A percentile compares a stretch with the other conserved stretches of the same genome.
These are phyloP conservation scores for Goniozus legneri DNA, from an alignment of 1,140 invertebrate genomes.

Conservation along the genomic window DNA sequence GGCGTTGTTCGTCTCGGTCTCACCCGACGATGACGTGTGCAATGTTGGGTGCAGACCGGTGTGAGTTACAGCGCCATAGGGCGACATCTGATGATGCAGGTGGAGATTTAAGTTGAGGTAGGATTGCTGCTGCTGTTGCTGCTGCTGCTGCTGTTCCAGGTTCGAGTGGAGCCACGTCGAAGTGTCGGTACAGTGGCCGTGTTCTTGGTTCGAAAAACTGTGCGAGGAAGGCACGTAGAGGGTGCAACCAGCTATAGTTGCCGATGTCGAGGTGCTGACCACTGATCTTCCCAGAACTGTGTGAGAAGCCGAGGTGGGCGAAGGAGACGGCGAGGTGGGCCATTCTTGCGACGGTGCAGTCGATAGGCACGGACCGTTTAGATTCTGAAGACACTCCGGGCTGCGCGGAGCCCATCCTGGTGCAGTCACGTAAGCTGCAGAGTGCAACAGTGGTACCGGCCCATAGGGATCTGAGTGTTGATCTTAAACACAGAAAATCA, in stretches of 20 bases:
- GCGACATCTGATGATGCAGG: conserved; percentile 49
- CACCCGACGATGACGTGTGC: conserved; percentile 17
- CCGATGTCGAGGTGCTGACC: conserved; percentile 22
- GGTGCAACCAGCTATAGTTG: conserved; percentile 36
- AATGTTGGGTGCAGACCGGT: conserved; percentile 28
- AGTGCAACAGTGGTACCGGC: conserved; percentile 47
- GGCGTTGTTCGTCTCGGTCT: conserved; percentile 15
- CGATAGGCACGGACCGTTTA: conserved; percentile 20
- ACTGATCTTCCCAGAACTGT: conserved; percentile 25
- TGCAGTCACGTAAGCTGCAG: conserved; percentile 45
- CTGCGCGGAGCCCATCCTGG: conserved; percentile 47
- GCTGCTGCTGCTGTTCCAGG: conserved; percentile 38
- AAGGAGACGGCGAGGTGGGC: conserved; percentile 41
- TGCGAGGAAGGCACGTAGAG: conserved; percentile 41
- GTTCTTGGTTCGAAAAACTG: conserved; percentile 32
- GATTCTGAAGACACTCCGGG: conserved; percentile 35
- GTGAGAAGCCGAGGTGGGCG: conserved; percentile 40
- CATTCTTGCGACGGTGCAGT: conserved; percentile 36
- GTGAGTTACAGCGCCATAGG: conserved; percentile 20
- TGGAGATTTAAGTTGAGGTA: conserved; percentile 51
- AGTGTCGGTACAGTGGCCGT: conserved; percentile 37
- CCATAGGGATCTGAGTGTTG: conserved; percentile 46
- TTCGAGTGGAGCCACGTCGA: conserved; percentile 43
- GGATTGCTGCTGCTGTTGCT: conserved; percentile 43
- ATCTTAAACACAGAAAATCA: conserved; percentile 23